These are phyloP conservation scores for Netelia virgata DNA, from an alignment of 2,888 invertebrate genomes.

Conservation along the genomic window DNA sequence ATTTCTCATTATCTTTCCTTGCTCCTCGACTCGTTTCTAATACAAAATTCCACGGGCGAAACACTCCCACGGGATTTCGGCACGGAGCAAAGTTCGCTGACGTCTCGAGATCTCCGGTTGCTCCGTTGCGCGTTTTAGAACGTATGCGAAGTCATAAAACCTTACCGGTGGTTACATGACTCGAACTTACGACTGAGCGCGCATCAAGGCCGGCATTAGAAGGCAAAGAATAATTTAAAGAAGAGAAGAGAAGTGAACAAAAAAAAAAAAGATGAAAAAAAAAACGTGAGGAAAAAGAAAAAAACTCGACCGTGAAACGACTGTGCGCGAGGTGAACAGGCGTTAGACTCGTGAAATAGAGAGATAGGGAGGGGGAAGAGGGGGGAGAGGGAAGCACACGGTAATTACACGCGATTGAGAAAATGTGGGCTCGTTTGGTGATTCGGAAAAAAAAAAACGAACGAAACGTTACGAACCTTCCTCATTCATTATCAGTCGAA, in stretches of 20 bases:
- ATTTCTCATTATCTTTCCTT: slow-evolving; percentile 10
- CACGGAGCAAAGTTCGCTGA: slow-evolving; percentile 8
- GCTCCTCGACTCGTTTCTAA: slow-evolving; percentile 24
- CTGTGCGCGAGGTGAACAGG: slow-evolving; percentile 47
- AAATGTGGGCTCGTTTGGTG: background rate
- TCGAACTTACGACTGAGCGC: slow-evolving; percentile 41
- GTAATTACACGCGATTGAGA: slow-evolving; percentile 13
- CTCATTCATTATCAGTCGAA: background rate
- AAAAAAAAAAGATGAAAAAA: slow-evolving; percentile 20
- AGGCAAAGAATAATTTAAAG: slow-evolving; percentile 40
- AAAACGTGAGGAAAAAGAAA: background rate
- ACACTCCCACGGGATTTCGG: slow-evolving; percentile 52
- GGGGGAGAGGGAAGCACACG: background rate
- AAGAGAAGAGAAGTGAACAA: slow-evolving; percentile 21
- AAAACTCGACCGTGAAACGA: slow-evolving; percentile 38
- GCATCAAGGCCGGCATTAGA: slow-evolving; percentile 55
- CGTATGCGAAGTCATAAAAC: slow-evolving; percentile 1
- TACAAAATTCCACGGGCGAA: slow-evolving; percentile 42
- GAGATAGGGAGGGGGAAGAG: background rate
- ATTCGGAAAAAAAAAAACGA: background rate
- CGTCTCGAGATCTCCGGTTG: background rate
- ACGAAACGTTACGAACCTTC: background rate
- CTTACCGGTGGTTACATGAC: slow-evolving; percentile 16
- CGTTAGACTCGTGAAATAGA: slow-evolving; percentile 32
- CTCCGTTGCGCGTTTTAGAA: slow-evolving; percentile 10